Evolutionary conservation across 2,888 invertebrate genomes (phyloP), one percentile per base, ranked within the genome.

Genomic region (Yponomeuta evonymella): DNA sequence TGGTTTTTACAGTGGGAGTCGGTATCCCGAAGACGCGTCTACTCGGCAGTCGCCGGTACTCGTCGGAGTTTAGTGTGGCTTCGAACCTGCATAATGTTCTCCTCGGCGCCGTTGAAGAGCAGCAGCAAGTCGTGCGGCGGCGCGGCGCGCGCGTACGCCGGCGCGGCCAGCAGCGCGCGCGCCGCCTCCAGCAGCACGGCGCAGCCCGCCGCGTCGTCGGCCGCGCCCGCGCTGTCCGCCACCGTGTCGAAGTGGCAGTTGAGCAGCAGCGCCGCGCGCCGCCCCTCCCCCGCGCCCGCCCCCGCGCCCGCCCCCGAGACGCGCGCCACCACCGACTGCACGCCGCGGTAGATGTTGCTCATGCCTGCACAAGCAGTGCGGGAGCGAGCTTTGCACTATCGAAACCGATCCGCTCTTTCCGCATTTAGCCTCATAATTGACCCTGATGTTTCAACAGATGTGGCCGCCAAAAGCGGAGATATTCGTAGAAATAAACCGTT

Each of bases 201-300:
- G 90, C 97, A 98, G 71, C 96, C 96, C 62, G 97, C 97, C 73
- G 95, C 96, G 91, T 98, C 97, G 87, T 98, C 98, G 79, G 97
- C 97, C 10, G 96, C 97, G 77, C 97, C 97, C 94, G 83, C 73
- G 87, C 97, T 97, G 78, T 96, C 96, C 62, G 96, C 94, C 76
- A 97, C 97, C 70, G 96, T 95, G 91, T 98, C 98, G 90, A 95
- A 97, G 91, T 98, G 98, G 81, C 98, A 97, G 90, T 98, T 98
- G 77, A 98, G 89, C 78, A 98, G 92, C 73, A 98, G 88, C 76
- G 95, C 95, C 73, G 84, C 79, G 51, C 81, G 79, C 3, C 68
- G 70, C 71, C 71, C 73, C 70, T 94, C 94, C 73, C 94, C 93
- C 67, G 70, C 69, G 0, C 33, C 33, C 33, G 33, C 33, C 33